phyloP scores from a whole-genome alignment of 2,888 invertebrate species.

The Phortica okadai region DNA sequence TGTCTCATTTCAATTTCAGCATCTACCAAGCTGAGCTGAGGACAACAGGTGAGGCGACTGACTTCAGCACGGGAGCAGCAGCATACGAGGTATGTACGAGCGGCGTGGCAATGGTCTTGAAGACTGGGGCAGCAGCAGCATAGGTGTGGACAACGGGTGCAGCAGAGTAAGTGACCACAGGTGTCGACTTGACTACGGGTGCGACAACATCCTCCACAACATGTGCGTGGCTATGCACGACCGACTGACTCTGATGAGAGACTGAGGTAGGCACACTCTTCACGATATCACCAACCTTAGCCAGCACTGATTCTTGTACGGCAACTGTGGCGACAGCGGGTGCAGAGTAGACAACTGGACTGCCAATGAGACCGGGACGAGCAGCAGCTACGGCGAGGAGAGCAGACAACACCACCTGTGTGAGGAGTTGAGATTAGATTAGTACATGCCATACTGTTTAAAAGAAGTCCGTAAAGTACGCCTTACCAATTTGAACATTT shows the following conservation, averaged over 20 bases:
- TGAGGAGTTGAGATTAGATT: slow-evolving; percentile 12
- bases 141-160: slow-evolving; percentile 62
- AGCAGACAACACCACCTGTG: slow-evolving; percentile 71
- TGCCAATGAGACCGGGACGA: slow-evolving; percentile 61
- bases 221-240: slow-evolving; percentile 30
- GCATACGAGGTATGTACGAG: slow-evolving; percentile 46
- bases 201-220: slow-evolving; percentile 52
- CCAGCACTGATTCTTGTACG: slow-evolving; percentile 60
- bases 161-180: slow-evolving; percentile 54
- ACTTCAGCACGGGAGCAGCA: slow-evolving; percentile 45
- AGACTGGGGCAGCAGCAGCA: slow-evolving; percentile 48
- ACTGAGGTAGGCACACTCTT: slow-evolving; percentile 76
- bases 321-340: slow-evolving; percentile 45
- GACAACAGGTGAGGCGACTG: slow-evolving; percentile 45
- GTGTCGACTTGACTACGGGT: slow-evolving; percentile 59
- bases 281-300: slow-evolving; percentile 63
- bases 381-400: slow-evolving; percentile 66
- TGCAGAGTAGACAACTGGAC: slow-evolving; percentile 50
- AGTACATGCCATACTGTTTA: neutral
- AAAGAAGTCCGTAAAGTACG: neutral
- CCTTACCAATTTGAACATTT: slow-evolving; percentile 74
- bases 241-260: slow-evolving; percentile 31
- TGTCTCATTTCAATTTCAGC: neutral
- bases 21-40: slow-evolving; percentile 57
- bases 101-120: slow-evolving; percentile 41